A percentile compares a stretch with the other conserved stretches of the same genome.
Conservation (phyloP, 2,113 vertebrate species). For the Myodes glareolus region DNA sequence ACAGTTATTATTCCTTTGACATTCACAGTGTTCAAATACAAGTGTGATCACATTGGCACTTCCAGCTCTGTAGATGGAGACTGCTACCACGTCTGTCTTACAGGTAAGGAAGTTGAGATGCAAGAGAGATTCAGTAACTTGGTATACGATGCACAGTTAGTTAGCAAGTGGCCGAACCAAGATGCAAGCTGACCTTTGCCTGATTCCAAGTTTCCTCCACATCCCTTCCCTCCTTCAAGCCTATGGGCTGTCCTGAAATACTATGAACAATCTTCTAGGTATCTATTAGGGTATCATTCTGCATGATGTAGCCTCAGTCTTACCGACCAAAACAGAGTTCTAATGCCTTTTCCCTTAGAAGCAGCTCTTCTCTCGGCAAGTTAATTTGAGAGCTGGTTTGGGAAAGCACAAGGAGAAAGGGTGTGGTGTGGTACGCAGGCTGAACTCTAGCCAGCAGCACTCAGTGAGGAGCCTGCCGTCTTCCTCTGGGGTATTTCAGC, state of each 20-base stretch:
- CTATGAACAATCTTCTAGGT: neutral
- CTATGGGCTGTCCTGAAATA: neutral
- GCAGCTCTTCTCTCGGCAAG: neutral
- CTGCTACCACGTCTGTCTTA: neutral
- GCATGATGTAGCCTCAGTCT: neutral
- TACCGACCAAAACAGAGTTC: neutral
- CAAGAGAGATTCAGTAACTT: neutral
- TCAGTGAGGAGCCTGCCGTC: neutral
- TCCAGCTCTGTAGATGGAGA: neutral
- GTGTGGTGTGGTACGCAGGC: neutral
- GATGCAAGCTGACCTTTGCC: neutral
- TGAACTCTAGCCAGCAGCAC: neutral
- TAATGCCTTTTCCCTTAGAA: neutral
- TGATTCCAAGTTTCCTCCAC: neutral
- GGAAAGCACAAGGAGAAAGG: neutral
- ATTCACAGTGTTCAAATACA: too few species aligned
- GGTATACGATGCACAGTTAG: neutral
- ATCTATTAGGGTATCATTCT: neutral
- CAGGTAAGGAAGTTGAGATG: neutral
- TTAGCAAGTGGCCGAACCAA: neutral
- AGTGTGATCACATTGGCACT: neutral
- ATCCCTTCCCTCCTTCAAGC: neutral
- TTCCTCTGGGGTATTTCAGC: neutral
- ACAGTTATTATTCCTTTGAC: neutral
- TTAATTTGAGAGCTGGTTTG: neutral